Evolutionary conservation across 2,888 invertebrate genomes (phyloP).

Genomic region (Drosophila prolongata): DNA sequence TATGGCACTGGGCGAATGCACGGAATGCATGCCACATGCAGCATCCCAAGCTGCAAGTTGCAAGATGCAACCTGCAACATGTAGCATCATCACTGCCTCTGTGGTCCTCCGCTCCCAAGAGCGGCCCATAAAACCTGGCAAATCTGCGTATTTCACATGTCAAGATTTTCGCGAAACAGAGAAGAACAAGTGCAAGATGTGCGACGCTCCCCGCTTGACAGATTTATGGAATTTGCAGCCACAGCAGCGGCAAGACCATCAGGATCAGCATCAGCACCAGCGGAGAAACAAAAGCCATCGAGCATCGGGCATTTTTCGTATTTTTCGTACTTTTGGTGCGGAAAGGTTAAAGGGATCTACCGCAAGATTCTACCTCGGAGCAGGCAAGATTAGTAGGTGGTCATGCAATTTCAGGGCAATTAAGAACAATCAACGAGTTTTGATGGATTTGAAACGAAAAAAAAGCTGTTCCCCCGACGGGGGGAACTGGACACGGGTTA

Average conservation of each 20-base stretch:
- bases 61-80: slow-evolving; percentile 24
- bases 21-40: slow-evolving; percentile 70
- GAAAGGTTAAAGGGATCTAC: slow-evolving; percentile 49
- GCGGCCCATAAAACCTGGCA: slow-evolving; percentile 77
- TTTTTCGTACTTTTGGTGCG: slow-evolving; percentile 12
- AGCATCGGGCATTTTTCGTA: slow-evolving; percentile 3
- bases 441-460: slow-evolving; percentile 58
- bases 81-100: slow-evolving; percentile 48
- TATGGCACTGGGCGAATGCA: slow-evolving; percentile 76
- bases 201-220: slow-evolving; percentile 73
- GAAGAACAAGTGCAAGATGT: slow-evolving; percentile 72
- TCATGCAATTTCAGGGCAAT: slow-evolving; percentile 61
- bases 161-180: slow-evolving; percentile 52
- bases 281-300: slow-evolving; percentile 26
- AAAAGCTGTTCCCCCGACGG: background rate
- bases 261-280: slow-evolving; percentile 10
- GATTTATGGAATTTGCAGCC: slow-evolving; percentile 80
- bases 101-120: slow-evolving; percentile 45
- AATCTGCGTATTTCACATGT: slow-evolving; percentile 82
- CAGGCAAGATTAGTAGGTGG: slow-evolving; percentile 48
- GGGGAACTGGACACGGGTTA: slow-evolving; percentile 12
- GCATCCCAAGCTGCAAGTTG: slow-evolving; percentile 34
- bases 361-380: slow-evolving; percentile 28
- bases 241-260: slow-evolving; percentile 3
- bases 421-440: slow-evolving; percentile 70